phyloP scores from a whole-genome alignment of 2,113 vertebrate genomes.

The Trematocara marginatum region DNA sequence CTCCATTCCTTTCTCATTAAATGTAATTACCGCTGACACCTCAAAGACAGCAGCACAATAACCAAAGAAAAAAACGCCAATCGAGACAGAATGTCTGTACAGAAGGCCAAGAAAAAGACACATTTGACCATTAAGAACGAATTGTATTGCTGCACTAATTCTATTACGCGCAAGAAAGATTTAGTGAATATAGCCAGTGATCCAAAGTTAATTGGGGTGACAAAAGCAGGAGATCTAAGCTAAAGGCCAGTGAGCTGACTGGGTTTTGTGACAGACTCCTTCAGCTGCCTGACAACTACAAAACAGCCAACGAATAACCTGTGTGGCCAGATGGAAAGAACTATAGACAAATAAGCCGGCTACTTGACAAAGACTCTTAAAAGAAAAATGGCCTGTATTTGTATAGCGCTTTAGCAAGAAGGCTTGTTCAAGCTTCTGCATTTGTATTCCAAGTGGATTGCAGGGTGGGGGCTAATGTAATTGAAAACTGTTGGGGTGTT shows the following conservation, averaged over 20 bases:
- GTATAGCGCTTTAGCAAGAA: background rate
- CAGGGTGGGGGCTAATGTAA: constrained; percentile 45
- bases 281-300: constrained; percentile 42
- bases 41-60: constrained; percentile 35
- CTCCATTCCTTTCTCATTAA: constrained; percentile 50
- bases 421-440: constrained; percentile 1
- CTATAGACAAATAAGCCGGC: constrained; percentile 46
- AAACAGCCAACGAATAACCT: constrained; percentile 24
- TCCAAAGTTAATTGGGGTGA: constrained; percentile 66
- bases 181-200: constrained; percentile 63
- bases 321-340: constrained; percentile 33
- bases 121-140: constrained; percentile 26
- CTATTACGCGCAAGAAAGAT: constrained; percentile 45
- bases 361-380: constrained; percentile 43
- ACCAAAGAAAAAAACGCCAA: background rate
- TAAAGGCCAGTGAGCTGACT: constrained; percentile 27
- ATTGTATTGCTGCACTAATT: constrained; percentile 53
- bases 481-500: constrained; percentile 58
- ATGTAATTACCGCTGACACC: constrained; percentile 54
- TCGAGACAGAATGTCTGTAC: constrained; percentile 10
- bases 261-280: constrained; percentile 29
- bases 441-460: constrained; percentile 54
- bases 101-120: background rate
- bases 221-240: constrained; percentile 27
- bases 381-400: background rate